Base-by-base conservation (phyloP, 2,888 invertebrate species). In the Heteropelma amictum region DNA sequence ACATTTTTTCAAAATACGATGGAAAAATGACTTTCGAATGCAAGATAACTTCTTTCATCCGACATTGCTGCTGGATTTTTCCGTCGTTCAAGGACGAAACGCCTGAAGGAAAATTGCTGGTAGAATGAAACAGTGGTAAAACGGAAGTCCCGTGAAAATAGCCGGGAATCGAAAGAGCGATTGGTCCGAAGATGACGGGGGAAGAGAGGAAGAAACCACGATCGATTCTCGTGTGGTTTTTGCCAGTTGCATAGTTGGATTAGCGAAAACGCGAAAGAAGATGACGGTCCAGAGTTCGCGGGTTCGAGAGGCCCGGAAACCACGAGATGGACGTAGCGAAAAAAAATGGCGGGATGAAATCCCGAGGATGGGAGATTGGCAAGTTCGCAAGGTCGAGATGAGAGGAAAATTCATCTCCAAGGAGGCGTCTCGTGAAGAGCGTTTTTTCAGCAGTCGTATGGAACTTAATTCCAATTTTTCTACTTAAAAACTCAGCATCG, bases 191-290 rank as follows among this genome's bases (percentile, higher is more conserved):
- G 30, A 30, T 56, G 45, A 65, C n/a, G 38, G 21, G n/a, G 12
- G 10, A 47, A 14, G 38, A 51, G 12, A 33, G 51, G 45, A 60
- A 60, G 49, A 60, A 64, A 58, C 45, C 35, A 35, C 53, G 42
- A 72, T 64, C 72, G 68, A 65, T n/a, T n/a, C 51, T 69, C 47
- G 54, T 30, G 42, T n/a, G 61, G 60, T 61, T 54, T 54, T 47
- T 7, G n/a, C n/a, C n/a, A n/a, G n/a, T n/a, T n/a, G 53, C 60
- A 40, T 53, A 45, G 60, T 49, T 35, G 21, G 54, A 40, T 67
- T 19, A 51, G 63, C 35, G 42, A 53, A 64, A 63, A 63, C 58
- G 35, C 58, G 56, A 45, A 45, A 68, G 51, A 23, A 63, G 60
- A 72, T 23, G 51, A n/a, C 35, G 35, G 58, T 63, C 58, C 17